These are phyloP conservation scores for Bombus soroeensis DNA, from an alignment of 1,140 invertebrate species.

Conservation along the genomic window DNA sequence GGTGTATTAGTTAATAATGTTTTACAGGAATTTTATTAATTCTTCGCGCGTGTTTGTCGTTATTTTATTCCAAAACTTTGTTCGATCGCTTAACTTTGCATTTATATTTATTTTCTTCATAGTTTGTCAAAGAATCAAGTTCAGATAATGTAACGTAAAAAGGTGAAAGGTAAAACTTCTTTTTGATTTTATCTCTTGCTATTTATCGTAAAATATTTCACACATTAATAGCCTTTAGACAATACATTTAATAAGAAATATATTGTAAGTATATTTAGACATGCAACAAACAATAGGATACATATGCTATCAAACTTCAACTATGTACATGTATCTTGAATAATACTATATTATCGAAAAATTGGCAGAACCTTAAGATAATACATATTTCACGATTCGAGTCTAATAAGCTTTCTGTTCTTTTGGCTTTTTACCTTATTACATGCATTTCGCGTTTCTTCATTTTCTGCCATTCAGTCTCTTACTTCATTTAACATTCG, in stretches of 20 bases:
- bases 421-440: neutral
- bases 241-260: neutral
- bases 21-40: too few species aligned
- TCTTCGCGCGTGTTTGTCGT: too few species aligned
- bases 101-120: too few species aligned
- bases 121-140: too few species aligned
- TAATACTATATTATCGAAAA: neutral
- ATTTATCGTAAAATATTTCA: neutral
- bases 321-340: too few species aligned
- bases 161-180: too few species aligned
- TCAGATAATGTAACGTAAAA: too few species aligned
- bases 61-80: neutral
- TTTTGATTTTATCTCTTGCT: neutral
- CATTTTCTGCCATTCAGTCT: conserved; percentile 39
- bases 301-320: too few species aligned
- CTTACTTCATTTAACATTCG: conserved; percentile 71
- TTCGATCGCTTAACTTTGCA: neutral
- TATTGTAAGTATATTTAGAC: too few species aligned
- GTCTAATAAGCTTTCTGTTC: neutral
- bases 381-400: neutral
- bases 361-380: neutral
- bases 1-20: too few species aligned
- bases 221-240: neutral
- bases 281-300: too few species aligned
- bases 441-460: neutral